Base-by-base conservation (phyloP, 2,797 vertebrate species). In the Sebastes baramenuke region DNA sequence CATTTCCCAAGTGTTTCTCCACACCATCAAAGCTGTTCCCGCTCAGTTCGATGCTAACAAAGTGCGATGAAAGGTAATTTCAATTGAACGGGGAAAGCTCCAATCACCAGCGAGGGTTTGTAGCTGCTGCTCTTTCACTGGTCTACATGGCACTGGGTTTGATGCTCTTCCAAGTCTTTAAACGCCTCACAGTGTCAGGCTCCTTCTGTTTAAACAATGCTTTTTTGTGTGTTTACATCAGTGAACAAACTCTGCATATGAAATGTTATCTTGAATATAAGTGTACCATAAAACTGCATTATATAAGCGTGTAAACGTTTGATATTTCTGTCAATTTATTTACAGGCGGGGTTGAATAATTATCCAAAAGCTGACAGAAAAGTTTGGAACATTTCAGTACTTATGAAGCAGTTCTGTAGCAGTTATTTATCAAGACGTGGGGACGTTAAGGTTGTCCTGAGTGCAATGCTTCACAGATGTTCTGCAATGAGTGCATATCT, bases 401-500 rank as follows among this genome's bases (percentile, higher is more conserved):
- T 82, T 27, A n/a, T 55, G 69, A 75, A 75, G 22, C 69, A 42
- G 77, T 71, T 83, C 60, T 69, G 62, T 72, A 79, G 75, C 32
- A 69, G 79, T 86, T 87, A 88, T 92, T 87, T 70, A 87, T 89
- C 86, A 70, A 73, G 76, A 72, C 30, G 12, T 49, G 66, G 66
- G 4, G 73, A 85, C 77, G 81, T 90, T 70, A 62, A 84, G 86
- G 90, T 88, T 88, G 86, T 91, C 79, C 81, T 24, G 72, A 84
- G 81, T 72, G 65, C 91, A 93, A 94, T 89, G 90, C 67, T 87
- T 92, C 83, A 77, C 90, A 94, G 91, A 95, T 95, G 93, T 93
- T 91, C 78, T 25, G 8, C 82, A 85, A 70, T 30, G 71, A 74
- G 56, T 58, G 60, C 71, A 80, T 42, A 84, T 87, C 85, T 91